Evolutionary conservation across 2,888 invertebrate genomes (phyloP).

Genomic region (Pristionchus entomophagus): DNA sequence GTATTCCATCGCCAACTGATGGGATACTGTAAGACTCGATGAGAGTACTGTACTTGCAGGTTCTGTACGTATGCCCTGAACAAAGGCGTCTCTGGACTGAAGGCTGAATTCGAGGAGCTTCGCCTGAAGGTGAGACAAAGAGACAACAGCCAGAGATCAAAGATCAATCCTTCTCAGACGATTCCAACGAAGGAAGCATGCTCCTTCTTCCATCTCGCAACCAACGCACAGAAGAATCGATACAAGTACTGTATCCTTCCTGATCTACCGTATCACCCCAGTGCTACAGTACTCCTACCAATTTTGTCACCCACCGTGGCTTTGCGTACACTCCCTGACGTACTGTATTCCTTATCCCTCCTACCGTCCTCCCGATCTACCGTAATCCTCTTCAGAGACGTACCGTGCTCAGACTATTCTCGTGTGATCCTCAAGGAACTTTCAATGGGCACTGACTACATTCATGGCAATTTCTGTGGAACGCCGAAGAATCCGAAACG

Average conservation of each 20-base stretch:
- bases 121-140: not conserved
- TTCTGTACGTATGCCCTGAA: conserved; percentile 4
- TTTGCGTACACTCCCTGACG: no score
- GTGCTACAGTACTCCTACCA: no score
- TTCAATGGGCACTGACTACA: conserved; percentile 19
- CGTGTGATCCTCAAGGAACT: conserved; percentile 37
- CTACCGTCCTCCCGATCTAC: no score
- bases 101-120: conserved; percentile 5
- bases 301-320: not conserved
- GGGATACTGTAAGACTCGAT: not conserved
- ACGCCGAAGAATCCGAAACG: conserved; percentile 33
- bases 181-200: conserved; percentile 21
- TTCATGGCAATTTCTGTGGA: conserved; percentile 43
- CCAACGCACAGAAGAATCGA: conserved; percentile 41
- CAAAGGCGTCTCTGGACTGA: conserved; percentile 5
- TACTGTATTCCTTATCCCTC: no score
- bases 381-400: conserved; percentile 10
- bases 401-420: conserved; percentile 15
- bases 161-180: conserved; percentile 37
- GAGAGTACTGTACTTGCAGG: not conserved
- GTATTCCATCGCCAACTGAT: not conserved
- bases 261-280: no score
- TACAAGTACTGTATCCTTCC: conserved; percentile 37
- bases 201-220: not conserved
- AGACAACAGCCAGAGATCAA: not conserved